Evolutionary conservation across 2,797 vertebrate genomes (phyloP).

Genomic region (Capromys pilorides): DNA sequence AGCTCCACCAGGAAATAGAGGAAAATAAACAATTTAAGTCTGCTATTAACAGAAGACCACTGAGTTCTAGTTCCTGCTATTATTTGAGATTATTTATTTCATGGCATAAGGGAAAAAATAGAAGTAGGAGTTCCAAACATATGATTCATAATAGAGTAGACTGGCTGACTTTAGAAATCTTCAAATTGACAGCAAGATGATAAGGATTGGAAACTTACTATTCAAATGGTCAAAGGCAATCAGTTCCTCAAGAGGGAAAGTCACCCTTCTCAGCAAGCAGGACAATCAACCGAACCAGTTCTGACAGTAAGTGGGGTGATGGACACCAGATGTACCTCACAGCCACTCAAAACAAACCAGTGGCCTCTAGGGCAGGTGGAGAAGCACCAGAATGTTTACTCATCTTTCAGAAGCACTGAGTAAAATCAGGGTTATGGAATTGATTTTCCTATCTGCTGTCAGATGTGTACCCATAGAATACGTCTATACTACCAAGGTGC

Average conservation of each 20-base stretch:
- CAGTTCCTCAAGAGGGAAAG: conserved; percentile 8
- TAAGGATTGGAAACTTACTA: neutral
- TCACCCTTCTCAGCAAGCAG: neutral
- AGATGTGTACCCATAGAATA: neutral
- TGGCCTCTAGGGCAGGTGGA: neutral
- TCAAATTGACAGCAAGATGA: conserved; percentile 54
- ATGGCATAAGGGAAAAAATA: neutral
- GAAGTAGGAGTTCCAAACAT: conserved; percentile 23
- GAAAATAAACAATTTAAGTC: conserved; percentile 2
- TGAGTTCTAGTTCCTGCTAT: neutral
- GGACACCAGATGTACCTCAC: neutral
- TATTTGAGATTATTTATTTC: conserved; percentile 4
- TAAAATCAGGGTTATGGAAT: neutral
- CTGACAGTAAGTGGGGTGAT: neutral
- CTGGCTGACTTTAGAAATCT: conserved; percentile 15
- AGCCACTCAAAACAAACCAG: neutral
- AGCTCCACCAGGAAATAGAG: neutral
- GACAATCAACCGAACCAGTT: neutral
- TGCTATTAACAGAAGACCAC: neutral
- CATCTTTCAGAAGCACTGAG: neutral
- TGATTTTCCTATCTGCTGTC: neutral
- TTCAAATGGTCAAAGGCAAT: neutral
- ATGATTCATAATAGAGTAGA: conserved; percentile 50
- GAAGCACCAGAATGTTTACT: neutral
- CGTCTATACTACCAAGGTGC: neutral